phyloP scores from a whole-genome alignment of 1,140 invertebrate species.

The Sitophilus oryzae region DNA sequence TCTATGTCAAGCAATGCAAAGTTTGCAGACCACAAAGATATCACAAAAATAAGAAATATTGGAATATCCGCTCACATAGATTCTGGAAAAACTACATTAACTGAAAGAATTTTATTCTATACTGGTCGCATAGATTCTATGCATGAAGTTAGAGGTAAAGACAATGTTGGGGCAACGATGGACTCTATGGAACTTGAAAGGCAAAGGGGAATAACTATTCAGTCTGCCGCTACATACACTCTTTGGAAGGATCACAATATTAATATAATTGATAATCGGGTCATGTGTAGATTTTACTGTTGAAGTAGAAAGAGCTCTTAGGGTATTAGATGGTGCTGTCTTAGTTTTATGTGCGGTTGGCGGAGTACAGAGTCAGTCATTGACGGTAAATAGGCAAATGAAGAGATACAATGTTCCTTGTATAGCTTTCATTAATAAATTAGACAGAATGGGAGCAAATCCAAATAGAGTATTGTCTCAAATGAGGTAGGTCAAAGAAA shows the following conservation, averaged over 20 bases:
- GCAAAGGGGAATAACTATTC: constrained; percentile 97
- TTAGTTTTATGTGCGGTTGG: constrained; percentile 95
- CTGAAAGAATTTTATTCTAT: constrained; percentile 96
- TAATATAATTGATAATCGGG: constrained; percentile 99
- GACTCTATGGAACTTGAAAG: constrained; percentile 99
- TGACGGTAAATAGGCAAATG: constrained; percentile 98
- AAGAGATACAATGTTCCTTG: constrained; percentile 94
- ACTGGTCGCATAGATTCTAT: constrained; percentile 93
- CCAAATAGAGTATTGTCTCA: constrained; percentile 64
- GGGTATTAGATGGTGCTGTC: constrained; percentile 95
- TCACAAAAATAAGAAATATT: constrained; percentile 91
- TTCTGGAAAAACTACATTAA: constrained; percentile 98
- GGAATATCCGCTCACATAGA: constrained; percentile 99
- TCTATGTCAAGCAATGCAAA: constrained; percentile 41
- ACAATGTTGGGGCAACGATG: constrained; percentile 97
- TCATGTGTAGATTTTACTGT: constrained; percentile 99
- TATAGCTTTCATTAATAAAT: constrained; percentile 97
- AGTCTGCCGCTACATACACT: constrained; percentile 98
- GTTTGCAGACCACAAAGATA: constrained; percentile 65
- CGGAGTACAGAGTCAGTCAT: constrained; percentile 96
- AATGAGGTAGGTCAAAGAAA: constrained; percentile 55
- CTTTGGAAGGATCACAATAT: constrained; percentile 96
- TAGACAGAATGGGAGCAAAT: constrained; percentile 89
- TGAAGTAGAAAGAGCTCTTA: constrained; percentile 92
- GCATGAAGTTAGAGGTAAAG: constrained; percentile 98